These are phyloP conservation scores for Gila robusta DNA, from an alignment of 2,797 vertebrate species.

Conservation along the genomic window DNA sequence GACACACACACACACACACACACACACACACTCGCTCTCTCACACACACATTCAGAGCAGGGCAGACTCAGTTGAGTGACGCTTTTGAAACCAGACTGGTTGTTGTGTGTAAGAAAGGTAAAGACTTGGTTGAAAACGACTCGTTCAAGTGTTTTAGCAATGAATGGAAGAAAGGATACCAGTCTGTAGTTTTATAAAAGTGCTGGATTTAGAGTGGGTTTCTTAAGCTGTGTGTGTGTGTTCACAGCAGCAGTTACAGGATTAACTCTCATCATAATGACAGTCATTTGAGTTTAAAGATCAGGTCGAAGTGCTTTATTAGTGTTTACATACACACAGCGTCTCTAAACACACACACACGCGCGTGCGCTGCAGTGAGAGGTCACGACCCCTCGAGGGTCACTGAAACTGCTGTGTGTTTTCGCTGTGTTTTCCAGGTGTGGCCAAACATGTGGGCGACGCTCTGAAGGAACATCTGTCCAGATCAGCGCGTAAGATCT, in stretches of 20 bases:
- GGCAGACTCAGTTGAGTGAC: no score
- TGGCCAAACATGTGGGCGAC: conserved; percentile 98
- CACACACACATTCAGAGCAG: no score
- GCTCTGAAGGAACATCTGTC: conserved; percentile 96
- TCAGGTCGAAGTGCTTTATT: background rate
- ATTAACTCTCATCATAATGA: conserved; percentile 30
- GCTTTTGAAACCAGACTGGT: no score
- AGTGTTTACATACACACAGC: conserved; percentile 27
- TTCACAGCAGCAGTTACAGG: conserved; percentile 6
- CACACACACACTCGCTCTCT: no score
- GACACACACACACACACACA: no score
- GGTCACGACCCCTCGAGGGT: background rate
- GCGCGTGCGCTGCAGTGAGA: conserved; percentile 15
- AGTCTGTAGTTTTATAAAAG: no score
- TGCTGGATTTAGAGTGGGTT: no score
- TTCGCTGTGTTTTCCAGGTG: conserved; percentile 74
- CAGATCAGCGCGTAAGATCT: conserved; percentile 97
- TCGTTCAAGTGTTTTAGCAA: no score
- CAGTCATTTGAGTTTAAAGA: conserved; percentile 33
- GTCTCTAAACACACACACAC: background rate
- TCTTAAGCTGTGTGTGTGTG: background rate
- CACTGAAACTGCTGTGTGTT: conserved; percentile 8
- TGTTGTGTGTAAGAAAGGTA: no score
- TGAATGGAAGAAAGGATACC: no score
- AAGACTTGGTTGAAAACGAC: no score